Evolutionary conservation across 2,888 invertebrate genomes (phyloP).

Genomic region (Trichacis sp.): DNA sequence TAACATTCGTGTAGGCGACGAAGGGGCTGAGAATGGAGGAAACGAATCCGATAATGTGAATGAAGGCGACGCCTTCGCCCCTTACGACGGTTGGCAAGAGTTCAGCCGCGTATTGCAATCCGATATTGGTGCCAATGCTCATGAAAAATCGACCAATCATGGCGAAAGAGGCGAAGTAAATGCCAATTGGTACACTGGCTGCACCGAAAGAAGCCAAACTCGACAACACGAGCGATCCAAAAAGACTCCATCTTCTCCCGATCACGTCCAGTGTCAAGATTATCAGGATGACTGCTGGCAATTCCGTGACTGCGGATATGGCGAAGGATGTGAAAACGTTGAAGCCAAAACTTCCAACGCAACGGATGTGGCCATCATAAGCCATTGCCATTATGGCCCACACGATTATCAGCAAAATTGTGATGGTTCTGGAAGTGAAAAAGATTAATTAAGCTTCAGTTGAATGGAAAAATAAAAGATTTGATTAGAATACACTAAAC

Average conservation of each 20-base stretch:
- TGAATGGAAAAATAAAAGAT: no score
- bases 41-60: slow-evolving; percentile 88
- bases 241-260: slow-evolving; percentile 85
- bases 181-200: slow-evolving; percentile 77
- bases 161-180: slow-evolving; percentile 79
- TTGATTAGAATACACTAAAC: no score
- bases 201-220: slow-evolving; percentile 82
- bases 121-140: slow-evolving; percentile 88
- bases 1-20: slow-evolving; percentile 81
- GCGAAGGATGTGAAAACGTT: slow-evolving; percentile 85
- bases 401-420: slow-evolving; percentile 56
- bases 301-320: slow-evolving; percentile 81
- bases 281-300: slow-evolving; percentile 83
- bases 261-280: slow-evolving; percentile 80
- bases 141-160: slow-evolving; percentile 84
- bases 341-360: slow-evolving; percentile 82
- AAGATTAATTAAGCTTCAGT: no score
- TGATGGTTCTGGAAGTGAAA: slow-evolving; percentile 29
- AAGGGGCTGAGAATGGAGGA: slow-evolving; percentile 84
- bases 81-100: slow-evolving; percentile 85
- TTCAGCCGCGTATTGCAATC: slow-evolving; percentile 88
- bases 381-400: slow-evolving; percentile 83
- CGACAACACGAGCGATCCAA: slow-evolving; percentile 80
- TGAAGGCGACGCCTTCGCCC: slow-evolving; percentile 86
- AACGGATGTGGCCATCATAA: slow-evolving; percentile 87